Conservation (phyloP, 2,113 vertebrate species). For the Epinephelus moara region DNA sequence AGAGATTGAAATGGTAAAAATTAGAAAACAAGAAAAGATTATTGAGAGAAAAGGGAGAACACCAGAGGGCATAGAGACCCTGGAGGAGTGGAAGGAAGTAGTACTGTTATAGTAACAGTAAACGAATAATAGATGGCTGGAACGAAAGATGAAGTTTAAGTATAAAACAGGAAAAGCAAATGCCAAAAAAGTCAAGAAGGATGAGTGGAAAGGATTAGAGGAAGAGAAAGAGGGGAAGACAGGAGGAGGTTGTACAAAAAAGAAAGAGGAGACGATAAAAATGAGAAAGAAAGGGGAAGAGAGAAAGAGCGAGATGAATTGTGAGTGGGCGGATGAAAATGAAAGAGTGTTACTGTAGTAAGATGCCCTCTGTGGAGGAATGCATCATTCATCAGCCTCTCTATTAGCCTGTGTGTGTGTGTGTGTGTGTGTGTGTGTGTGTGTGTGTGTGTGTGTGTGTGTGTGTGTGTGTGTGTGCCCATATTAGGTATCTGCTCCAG, state of each 20-base stretch:
- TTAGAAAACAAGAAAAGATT: neutral
- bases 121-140: neutral
- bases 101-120: neutral
- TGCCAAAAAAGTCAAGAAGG: too few relatives aligned
- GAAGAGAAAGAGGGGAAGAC: neutral
- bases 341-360: conserved; percentile 39
- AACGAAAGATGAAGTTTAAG: neutral
- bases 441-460: conserved; percentile 50
- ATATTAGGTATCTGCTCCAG: conserved; percentile 15
- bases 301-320: neutral
- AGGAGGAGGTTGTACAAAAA: neutral
- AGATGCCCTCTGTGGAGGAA: conserved; percentile 44
- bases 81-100: neutral
- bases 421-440: conserved; percentile 47
- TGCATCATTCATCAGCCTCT: conserved; percentile 51
- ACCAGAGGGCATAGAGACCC: too few relatives aligned
- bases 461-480: conserved; percentile 46
- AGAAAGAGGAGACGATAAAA: neutral
- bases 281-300: neutral
- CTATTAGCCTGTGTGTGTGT: conserved; percentile 36
- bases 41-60: neutral
- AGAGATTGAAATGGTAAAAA: neutral
- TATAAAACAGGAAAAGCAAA: neutral
- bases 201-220: neutral
- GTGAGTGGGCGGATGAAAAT: conserved; percentile 22